Base-by-base conservation (phyloP, 2,797 vertebrate genomes). In the Mormyrops boulengeri region DNA sequence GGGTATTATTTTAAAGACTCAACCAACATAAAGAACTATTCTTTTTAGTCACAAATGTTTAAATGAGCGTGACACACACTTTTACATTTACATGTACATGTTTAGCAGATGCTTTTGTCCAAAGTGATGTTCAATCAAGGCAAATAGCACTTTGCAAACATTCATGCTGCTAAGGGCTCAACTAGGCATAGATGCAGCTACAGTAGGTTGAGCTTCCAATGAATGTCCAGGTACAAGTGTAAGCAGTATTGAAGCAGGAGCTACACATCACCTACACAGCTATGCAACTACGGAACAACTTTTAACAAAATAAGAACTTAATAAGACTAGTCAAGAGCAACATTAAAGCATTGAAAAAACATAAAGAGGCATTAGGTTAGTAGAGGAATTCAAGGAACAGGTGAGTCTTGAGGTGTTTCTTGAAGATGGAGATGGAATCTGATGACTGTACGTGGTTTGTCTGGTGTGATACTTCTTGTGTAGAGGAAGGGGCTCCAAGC, bases 1-100 rank as follows among this genome's bases (percentile, higher is more conserved):
- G 77, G 77, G 88, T 92, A 90, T 89, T 90, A 80, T 3, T 80
- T 80, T 44, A 44, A 80, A 26, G 2, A 19, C 73, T 44, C 38
- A 80, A 7, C 12, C 11, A 17, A 38, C 34, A 44, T 41, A 80
- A 41, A 30, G 34, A 44, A 44, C 22, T 44, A 80, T 44, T 44
- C 17, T 17, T 80, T 44, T 80, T 80, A 80, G 12, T 80, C 38
- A 19, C 6, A 11, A 1, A 80, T 44, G 38, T 77, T 77, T 77
- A 3, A 77, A n/a, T 77, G 14, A 6, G 34, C 7, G 5, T 80
- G 38, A 80, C 41, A 8, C 17, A n/a, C 17, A 38, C 5, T 41
- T 44, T 80, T 69, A 34, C 30, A 69, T 6, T 11, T 69, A 12
- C 62, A 69, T 34, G 9, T 14, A 14, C 3, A 69, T 12, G 34